These are phyloP conservation scores for Cetoscarus ocellatus DNA, from an alignment of 2,797 vertebrate genomes.

Conservation along the genomic window DNA sequence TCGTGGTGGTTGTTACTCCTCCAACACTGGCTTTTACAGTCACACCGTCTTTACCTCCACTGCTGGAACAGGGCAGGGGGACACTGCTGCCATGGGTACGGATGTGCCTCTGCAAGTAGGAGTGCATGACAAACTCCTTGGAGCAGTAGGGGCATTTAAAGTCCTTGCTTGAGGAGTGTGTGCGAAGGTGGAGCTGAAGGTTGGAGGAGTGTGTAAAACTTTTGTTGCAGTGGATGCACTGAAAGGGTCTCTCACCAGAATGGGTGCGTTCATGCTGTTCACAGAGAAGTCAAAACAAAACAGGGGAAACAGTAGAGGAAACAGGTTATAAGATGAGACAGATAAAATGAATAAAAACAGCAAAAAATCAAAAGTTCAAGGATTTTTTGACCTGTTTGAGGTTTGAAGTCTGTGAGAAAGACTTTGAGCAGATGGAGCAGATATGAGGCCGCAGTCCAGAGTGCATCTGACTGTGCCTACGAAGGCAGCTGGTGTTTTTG, in stretches of 20 bases:
- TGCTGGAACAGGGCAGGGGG: slow-evolving; percentile 36
- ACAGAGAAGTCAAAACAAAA: slow-evolving; percentile 17
- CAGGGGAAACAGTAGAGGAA: slow-evolving; percentile 7
- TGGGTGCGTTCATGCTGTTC: slow-evolving; percentile 92
- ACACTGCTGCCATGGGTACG: slow-evolving; percentile 85
- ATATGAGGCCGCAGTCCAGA: slow-evolving; percentile 90
- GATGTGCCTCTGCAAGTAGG: slow-evolving; percentile 93
- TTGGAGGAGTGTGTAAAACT: slow-evolving; percentile 93
- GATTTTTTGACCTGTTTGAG: slow-evolving; percentile 83
- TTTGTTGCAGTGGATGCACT: slow-evolving; percentile 90
- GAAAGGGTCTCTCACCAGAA: slow-evolving; percentile 92
- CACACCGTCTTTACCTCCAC: slow-evolving; percentile 71
- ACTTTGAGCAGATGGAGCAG: slow-evolving; percentile 91
- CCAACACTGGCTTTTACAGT: slow-evolving; percentile 79
- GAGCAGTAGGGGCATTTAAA: slow-evolving; percentile 90
- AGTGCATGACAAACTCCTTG: slow-evolving; percentile 94
- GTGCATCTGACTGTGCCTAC: slow-evolving; percentile 90
- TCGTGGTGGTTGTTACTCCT: slow-evolving; percentile 75
- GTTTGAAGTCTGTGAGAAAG: slow-evolving; percentile 95
- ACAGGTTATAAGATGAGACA: background rate
- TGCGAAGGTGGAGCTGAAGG: slow-evolving; percentile 91
- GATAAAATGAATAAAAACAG: background rate
- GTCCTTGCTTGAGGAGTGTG: slow-evolving; percentile 91
- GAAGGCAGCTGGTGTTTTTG: slow-evolving; percentile 90
- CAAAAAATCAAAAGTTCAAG: background rate